Conservation (phyloP, 1,140 invertebrate species). For the Drosophila neocordata region DNA sequence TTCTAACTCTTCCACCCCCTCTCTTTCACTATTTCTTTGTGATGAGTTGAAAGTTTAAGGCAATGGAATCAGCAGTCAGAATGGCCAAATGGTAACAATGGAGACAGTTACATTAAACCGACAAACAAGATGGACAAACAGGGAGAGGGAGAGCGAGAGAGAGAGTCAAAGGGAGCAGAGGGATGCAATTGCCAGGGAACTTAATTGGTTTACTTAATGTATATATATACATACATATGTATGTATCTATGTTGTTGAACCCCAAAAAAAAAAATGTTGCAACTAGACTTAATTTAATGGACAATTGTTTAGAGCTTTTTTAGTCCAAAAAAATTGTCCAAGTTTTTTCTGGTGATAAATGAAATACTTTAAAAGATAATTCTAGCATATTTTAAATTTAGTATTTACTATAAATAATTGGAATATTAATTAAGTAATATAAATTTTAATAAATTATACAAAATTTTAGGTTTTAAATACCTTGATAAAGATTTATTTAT, state of each 20-base stretch:
- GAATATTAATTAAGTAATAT: too few relatives aligned
- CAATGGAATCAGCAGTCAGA: not conserved
- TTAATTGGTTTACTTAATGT: constrained; percentile 68
- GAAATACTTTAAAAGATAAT: too few relatives aligned
- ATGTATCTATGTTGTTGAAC: not conserved
- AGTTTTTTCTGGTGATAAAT: too few relatives aligned
- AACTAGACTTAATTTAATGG: constrained; percentile 4
- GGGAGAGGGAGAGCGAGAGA: constrained; percentile 17
- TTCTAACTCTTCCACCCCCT: not conserved
- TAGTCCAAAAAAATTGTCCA: too few relatives aligned
- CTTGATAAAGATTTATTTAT: too few relatives aligned
- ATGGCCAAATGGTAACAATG: constrained; percentile 25
- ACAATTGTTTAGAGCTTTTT: not conserved
- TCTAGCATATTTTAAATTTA: too few relatives aligned
- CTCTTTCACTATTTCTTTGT: not conserved
- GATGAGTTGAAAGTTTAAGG: constrained; percentile 10
- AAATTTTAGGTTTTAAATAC: too few relatives aligned
- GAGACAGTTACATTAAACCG: constrained; percentile 18
- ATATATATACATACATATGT: constrained; percentile 16
- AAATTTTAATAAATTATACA: too few relatives aligned
- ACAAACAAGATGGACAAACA: not conserved
- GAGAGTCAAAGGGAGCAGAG: constrained; percentile 6
- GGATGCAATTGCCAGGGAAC: constrained; percentile 37
- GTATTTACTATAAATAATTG: too few relatives aligned
- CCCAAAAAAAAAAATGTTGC: not conserved